Percentiles rank a stretch among this genome's conserved stretches.
Evolutionary conservation across 2,888 invertebrate species (phyloP).

Genomic region (Zaprionus bogoriensis): DNA sequence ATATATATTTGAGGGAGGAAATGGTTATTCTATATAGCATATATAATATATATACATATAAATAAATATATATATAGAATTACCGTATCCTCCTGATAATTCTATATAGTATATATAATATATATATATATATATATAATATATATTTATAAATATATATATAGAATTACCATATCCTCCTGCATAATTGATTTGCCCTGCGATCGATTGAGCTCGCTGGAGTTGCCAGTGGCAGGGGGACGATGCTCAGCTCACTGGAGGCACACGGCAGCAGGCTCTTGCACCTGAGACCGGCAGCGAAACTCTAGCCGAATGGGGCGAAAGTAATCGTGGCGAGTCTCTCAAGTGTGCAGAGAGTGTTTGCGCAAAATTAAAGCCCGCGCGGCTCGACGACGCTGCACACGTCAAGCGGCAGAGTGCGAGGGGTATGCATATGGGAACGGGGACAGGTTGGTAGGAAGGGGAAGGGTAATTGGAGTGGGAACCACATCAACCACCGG

Average conservation of each 20-base stretch:
- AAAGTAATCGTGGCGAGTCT: slow-evolving; percentile 4
- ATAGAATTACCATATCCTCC: too few species aligned
- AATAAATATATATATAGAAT: too few species aligned
- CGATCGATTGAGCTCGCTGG: slow-evolving; percentile 24
- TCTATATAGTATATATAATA: too few species aligned
- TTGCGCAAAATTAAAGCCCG: slow-evolving; percentile 65
- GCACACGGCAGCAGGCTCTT: slow-evolving; percentile 24
- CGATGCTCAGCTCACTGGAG: slow-evolving; percentile 35
- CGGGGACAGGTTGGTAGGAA: neutral
- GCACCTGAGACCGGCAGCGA: slow-evolving; percentile 50
- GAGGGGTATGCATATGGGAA: slow-evolving; percentile 1
- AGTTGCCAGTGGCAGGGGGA: neutral
- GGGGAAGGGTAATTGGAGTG: slow-evolving; percentile 13
- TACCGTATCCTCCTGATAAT: too few species aligned
- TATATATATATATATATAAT: too few species aligned
- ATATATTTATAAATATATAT: too few species aligned
- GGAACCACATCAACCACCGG: slow-evolving; percentile 64
- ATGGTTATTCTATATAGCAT: too few species aligned
- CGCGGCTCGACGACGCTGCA: slow-evolving; percentile 37
- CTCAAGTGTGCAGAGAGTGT: slow-evolving; percentile 33
- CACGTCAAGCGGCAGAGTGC: slow-evolving; percentile 18
- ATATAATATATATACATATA: too few species aligned
- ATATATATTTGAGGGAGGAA: too few species aligned
- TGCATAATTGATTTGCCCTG: too few species aligned
- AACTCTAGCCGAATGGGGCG: slow-evolving; percentile 20